Evolutionary conservation across 2,113 vertebrate genomes (phyloP).

Genomic region (Ictidomys tridecemlineatus): DNA sequence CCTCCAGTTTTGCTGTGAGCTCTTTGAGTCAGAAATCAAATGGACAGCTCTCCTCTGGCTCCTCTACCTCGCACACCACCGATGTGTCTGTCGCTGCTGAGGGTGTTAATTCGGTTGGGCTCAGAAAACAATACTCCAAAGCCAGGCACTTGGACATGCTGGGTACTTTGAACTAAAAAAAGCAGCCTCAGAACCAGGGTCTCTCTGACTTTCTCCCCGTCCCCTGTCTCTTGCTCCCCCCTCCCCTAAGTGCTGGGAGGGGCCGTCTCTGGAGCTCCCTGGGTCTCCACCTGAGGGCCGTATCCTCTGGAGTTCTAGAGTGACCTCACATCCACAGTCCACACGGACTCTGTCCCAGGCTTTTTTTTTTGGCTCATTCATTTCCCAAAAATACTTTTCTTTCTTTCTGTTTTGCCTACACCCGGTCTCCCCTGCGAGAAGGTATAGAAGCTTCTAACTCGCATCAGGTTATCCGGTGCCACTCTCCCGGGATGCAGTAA

Average conservation of each 20-base stretch:
- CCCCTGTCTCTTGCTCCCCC: no score
- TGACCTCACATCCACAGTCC: background rate
- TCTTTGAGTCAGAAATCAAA: slow-evolving; percentile 30
- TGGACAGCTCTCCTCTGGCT: background rate
- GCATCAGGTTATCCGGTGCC: no score
- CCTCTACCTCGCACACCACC: background rate
- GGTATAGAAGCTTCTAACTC: background rate
- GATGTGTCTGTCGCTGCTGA: background rate
- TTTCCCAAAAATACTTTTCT: background rate
- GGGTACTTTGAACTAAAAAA: slow-evolving; percentile 41
- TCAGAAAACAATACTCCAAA: background rate
- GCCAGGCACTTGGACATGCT: background rate
- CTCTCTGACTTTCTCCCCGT: no score
- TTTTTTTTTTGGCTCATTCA: background rate
- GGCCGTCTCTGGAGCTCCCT: background rate
- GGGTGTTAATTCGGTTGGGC: slow-evolving; percentile 26
- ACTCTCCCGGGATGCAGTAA: background rate
- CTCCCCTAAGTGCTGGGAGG: background rate
- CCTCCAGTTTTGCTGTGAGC: background rate
- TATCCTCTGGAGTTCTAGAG: background rate
- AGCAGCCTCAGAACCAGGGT: background rate
- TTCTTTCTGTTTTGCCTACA: background rate
- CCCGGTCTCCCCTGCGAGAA: background rate
- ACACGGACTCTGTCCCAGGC: background rate
- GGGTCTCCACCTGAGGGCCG: background rate